Evolutionary conservation across 2,113 vertebrate species (phyloP).

Genomic region (Myocastor coypus): DNA sequence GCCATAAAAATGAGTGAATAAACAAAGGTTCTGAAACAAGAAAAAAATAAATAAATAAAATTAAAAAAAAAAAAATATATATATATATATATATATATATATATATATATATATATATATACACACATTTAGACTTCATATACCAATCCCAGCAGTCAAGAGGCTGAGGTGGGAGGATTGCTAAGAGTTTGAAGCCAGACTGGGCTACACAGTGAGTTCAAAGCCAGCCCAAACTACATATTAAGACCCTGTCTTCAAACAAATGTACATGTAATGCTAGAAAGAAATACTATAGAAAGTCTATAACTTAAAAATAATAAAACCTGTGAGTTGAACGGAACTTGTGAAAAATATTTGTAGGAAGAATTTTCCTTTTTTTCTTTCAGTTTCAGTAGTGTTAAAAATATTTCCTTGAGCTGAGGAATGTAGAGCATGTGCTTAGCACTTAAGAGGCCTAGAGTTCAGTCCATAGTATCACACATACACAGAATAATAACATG

Average conservation of each 20-base stretch:
- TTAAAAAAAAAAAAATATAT: no score
- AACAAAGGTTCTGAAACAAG: no score
- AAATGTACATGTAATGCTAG: background rate
- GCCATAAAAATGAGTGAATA: no score
- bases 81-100: background rate
- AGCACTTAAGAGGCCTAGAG: background rate
- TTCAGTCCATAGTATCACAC: background rate
- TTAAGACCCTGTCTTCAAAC: background rate
- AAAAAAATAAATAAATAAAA: no score
- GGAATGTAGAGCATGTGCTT: background rate
- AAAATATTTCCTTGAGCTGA: background rate
- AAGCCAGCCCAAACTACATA: background rate
- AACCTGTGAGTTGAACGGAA: slow-evolving; percentile 36
- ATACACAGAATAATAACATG: background rate
- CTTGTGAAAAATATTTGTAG: slow-evolving; percentile 54
- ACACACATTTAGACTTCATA: background rate
- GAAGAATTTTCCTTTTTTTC: background rate
- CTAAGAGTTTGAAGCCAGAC: background rate
- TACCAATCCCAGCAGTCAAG: background rate
- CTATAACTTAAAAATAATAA: slow-evolving; percentile 22
- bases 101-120: background rate
- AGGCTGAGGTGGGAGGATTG: background rate
- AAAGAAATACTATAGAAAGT: background rate
- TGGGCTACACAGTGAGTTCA: background rate
- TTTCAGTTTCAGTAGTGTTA: background rate